Evolutionary conservation across 2,888 invertebrate genomes (phyloP), one percentile per base, ranked within the genome.

Genomic region (Geophilus truncorum): DNA sequence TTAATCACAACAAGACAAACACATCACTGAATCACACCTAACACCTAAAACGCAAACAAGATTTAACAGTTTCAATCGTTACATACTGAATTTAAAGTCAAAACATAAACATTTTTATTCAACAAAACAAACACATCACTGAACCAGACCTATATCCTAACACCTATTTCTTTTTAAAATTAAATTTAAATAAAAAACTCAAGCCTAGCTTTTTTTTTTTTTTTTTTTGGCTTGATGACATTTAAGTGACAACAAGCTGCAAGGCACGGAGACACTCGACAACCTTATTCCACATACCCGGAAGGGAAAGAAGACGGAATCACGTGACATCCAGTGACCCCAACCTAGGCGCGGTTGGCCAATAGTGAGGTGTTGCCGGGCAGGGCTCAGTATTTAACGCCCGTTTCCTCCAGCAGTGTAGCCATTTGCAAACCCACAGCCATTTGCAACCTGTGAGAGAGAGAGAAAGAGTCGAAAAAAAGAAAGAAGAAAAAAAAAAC

Each of bases 281-380:
- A 18, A 36, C 36, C 32, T 30, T 36, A 36, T 21, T 36, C 21
- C 36, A 77, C 10, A 77, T 30, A 77, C 77, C 77, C 77, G 77
- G 77, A 77, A 77, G 77, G 32, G 32, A 77, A 77, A 77, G 32
- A 77, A 32, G 32, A 36, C 32, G 32, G 3, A 32, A 36, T n/a
- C 77, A 77, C 77, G 77, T 77, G 34, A 36, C 77, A 21, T 7
- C 7, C 30, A 18, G 12, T 77, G 77, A 77, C 77, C 77, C 77
- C 77, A 36, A 75, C 77, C 25, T 32, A 34, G 77, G 32, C 30
- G 77, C 62, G 62, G 36, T 34, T 36, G 36, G 77, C 77, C 77
- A 77, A 77, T 77, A 21, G 36, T 21, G 12, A 36, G 77, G 77
- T 36, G 36, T 77, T 77, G 77, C 77, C 77, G 77, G 77, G 77